Evolutionary conservation across 2,888 invertebrate genomes (phyloP).

Genomic region (Agriopis aurantiaria): DNA sequence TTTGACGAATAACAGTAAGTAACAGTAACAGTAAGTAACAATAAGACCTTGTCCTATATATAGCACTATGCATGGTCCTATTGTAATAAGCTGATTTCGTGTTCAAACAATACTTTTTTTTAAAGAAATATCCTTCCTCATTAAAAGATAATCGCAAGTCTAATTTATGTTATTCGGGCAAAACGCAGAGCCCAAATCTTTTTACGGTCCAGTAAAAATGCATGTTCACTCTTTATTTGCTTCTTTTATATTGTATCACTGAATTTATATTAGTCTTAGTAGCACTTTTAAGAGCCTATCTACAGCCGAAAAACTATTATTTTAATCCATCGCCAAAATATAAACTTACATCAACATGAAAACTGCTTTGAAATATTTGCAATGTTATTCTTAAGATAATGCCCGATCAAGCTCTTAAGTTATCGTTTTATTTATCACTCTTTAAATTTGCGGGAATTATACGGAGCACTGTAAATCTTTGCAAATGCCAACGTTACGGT

Average conservation of each 20-base stretch:
- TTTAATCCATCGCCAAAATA: no score
- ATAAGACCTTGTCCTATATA: neutral
- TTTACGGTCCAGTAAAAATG: neutral
- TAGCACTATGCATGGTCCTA: neutral
- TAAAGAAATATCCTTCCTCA: no score
- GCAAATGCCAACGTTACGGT: conserved; percentile 41
- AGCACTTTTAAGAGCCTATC: no score
- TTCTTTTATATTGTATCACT: neutral
- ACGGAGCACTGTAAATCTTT: conserved; percentile 40
- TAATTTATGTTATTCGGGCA: neutral
- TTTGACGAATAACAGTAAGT: conserved; percentile 37
- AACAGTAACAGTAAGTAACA: neutral
- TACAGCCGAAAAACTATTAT: no score
- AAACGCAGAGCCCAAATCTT: neutral
- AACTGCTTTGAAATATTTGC: no score
- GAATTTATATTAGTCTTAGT: conserved; percentile 2
- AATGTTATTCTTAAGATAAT: neutral
- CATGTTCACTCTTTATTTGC: neutral
- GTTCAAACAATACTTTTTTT: no score
- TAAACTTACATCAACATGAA: no score
- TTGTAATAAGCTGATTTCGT: no score
- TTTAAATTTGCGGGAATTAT: conserved; percentile 31
- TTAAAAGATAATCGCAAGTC: no score
- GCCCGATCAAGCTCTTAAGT: neutral
- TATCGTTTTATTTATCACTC: conserved; percentile 11